Percentiles rank a stretch among this genome's conserved stretches.
Evolutionary conservation across 2,888 invertebrate genomes (phyloP).

Genomic region (Drosophila stalkeri): DNA sequence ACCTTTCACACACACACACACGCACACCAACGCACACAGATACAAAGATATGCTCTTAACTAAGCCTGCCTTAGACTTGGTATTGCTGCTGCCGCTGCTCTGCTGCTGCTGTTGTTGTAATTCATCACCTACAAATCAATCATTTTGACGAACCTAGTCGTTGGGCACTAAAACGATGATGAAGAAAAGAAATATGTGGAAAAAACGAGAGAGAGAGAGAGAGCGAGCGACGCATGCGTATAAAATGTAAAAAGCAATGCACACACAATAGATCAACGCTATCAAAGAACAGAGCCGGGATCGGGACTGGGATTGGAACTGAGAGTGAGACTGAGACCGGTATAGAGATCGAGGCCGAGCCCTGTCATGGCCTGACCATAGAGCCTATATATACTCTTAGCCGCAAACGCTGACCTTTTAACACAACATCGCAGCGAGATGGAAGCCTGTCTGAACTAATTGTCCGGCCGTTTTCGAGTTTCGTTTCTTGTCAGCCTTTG

Average conservation of each 20-base stretch:
- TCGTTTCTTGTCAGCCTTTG: slow-evolving; percentile 57
- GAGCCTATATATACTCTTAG: slow-evolving; percentile 38
- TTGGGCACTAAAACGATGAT: slow-evolving; percentile 59
- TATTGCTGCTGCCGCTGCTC: slow-evolving; percentile 24
- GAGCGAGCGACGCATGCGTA: slow-evolving; percentile 54
- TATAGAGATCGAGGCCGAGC: slow-evolving; percentile 14
- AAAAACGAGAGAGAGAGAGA: slow-evolving; percentile 16
- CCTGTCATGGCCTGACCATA: slow-evolving; percentile 29
- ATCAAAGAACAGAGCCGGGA: slow-evolving; percentile 55
- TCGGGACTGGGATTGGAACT: slow-evolving; percentile 6
- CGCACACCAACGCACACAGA: slow-evolving; percentile 13
- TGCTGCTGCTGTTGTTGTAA: slow-evolving; percentile 76
- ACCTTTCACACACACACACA: slow-evolving; percentile 64
- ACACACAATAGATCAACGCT: slow-evolving; percentile 77
- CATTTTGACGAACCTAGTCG: slow-evolving; percentile 83
- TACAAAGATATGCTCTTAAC: slow-evolving; percentile 63
- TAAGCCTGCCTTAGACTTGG: slow-evolving; percentile 65
- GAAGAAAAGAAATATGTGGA: slow-evolving; percentile 22
- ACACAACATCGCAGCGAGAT: slow-evolving; percentile 60
- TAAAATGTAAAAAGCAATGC: slow-evolving; percentile 70
- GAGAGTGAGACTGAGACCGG: slow-evolving; percentile 6
- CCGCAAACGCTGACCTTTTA: slow-evolving; percentile 72
- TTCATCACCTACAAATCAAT: slow-evolving; percentile 84
- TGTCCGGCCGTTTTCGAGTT: slow-evolving; percentile 60
- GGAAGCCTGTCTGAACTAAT: slow-evolving; percentile 78